Conservation (phyloP, 2,888 invertebrate genomes). For the Amphiduros pacificus region DNA sequence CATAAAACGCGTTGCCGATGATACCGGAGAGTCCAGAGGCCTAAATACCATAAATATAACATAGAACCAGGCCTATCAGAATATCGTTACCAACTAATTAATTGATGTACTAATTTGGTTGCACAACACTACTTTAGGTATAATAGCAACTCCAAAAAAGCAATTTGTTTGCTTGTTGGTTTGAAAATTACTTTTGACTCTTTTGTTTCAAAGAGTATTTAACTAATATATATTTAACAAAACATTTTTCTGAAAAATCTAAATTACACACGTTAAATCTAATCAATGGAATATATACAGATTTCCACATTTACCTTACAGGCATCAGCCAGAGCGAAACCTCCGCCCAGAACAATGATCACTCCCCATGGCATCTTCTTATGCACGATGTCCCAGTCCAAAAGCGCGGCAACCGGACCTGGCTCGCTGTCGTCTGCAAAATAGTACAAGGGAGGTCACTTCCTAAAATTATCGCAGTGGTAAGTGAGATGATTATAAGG, state of each 20-base stretch:
- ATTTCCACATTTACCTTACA: no score
- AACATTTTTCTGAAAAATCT: no score
- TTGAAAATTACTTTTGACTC: no score
- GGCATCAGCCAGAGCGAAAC: slow-evolving; percentile 87
- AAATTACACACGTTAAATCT: no score
- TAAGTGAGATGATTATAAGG: no score
- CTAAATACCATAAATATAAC: slow-evolving; percentile 31
- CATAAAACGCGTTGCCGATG: slow-evolving; percentile 42
- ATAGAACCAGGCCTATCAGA: background rate
- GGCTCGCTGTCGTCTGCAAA: slow-evolving; percentile 5
- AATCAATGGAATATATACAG: no score
- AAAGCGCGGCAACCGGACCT: slow-evolving; percentile 23
- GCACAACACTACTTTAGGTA: background rate
- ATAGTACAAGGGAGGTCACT: no score
- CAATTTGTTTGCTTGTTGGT: no score
- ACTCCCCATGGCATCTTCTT: slow-evolving; percentile 89
- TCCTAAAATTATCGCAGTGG: no score
- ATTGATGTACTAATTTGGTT: background rate
- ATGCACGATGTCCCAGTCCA: slow-evolving; percentile 77
- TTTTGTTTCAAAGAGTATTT: no score
- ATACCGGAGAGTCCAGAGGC: slow-evolving; percentile 46
- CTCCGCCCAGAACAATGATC: slow-evolving; percentile 82
- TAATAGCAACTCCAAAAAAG: no score
- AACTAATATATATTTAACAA: no score
- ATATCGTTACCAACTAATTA: background rate